Evolutionary conservation across 1,140 invertebrate species (phyloP).

Genomic region (Paraescarpia echinospica): DNA sequence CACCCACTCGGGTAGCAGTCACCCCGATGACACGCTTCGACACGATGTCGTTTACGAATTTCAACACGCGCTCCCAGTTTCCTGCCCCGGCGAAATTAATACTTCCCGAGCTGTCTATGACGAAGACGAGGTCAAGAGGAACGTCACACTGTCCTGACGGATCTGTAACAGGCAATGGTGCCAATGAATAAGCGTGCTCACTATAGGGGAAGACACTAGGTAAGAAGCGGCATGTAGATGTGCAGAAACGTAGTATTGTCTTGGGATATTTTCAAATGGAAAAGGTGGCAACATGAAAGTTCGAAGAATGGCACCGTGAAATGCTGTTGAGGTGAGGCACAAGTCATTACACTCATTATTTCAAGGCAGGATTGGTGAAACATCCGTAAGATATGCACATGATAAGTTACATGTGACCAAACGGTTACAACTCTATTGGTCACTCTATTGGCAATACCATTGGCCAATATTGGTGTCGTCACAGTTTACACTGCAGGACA

Average conservation of each 20-base stretch:
- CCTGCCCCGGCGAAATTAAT: conserved; percentile 22
- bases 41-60: conserved; percentile 25
- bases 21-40: conserved; percentile 9
- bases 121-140: conserved; percentile 26
- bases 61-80: conserved; percentile 21
- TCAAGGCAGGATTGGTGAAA: no score
- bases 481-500: no score
- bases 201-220: neutral
- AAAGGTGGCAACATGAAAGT: neutral
- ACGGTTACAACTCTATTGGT: no score
- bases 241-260: neutral
- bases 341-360: no score
- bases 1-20: conserved; percentile 19
- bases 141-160: neutral
- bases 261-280: neutral
- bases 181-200: neutral
- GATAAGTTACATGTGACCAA: no score
- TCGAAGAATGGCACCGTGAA: no score
- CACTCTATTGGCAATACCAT: no score
- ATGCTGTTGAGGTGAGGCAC: no score
- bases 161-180: neutral
- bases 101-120: conserved; percentile 28
- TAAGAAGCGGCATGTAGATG: neutral
- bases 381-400: no score
- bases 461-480: no score